A percentile compares a stretch with the other conserved stretches of the same genome.
These are phyloP conservation scores for Thecophora atra DNA, from an alignment of 2,888 invertebrate genomes.

Conservation along the genomic window DNA sequence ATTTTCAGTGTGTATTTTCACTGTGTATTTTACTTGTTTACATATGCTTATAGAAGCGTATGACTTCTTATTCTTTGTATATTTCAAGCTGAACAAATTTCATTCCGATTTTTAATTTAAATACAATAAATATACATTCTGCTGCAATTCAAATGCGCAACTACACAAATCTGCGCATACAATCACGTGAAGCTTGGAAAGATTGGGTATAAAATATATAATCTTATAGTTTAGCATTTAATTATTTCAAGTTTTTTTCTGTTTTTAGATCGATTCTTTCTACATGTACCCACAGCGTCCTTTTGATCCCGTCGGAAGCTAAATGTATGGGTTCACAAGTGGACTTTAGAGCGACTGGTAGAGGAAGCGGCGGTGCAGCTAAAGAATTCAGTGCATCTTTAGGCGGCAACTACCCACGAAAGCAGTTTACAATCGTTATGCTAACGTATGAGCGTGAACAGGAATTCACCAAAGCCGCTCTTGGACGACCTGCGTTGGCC, in stretches of 20 bases:
- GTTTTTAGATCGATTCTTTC: constrained; percentile 77
- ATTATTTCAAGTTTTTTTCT: constrained; percentile 1
- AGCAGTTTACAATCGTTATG: constrained; percentile 97
- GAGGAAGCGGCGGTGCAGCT: constrained; percentile 93
- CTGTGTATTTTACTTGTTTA: too few species aligned
- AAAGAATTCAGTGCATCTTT: constrained; percentile 95
- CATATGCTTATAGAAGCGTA: too few species aligned
- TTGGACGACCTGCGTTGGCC: constrained; percentile 83
- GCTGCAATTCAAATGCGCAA: constrained; percentile 91
- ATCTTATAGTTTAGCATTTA: background rate
- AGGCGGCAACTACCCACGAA: constrained; percentile 93
- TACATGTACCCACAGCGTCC: constrained; percentile 88
- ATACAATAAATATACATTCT: constrained; percentile 63
- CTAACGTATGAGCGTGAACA: constrained; percentile 96
- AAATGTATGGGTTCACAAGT: constrained; percentile 89
- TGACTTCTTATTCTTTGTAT: too few species aligned
- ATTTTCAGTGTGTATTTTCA: too few species aligned
- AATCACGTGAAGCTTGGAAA: constrained; percentile 88
- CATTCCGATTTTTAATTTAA: constrained; percentile 78
- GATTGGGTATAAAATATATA: constrained; percentile 70
- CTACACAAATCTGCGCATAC: constrained; percentile 79
- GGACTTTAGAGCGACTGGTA: constrained; percentile 91
- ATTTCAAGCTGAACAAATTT: constrained; percentile 76
- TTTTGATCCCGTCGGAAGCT: constrained; percentile 91
- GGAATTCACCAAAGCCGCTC: constrained; percentile 90